Evolutionary conservation across 2,888 invertebrate genomes (phyloP).

Genomic region (Pyrrhia umbra): DNA sequence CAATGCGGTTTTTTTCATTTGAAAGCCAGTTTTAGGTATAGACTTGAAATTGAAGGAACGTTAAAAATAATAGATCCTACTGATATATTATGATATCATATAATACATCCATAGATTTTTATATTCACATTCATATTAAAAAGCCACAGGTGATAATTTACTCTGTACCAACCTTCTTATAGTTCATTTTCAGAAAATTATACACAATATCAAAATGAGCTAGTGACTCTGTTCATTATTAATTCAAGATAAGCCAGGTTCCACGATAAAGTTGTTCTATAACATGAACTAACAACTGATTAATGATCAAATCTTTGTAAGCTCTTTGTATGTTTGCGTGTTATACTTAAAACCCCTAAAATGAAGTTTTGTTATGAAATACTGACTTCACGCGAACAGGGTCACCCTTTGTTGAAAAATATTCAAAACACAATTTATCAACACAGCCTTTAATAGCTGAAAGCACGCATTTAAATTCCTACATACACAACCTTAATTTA

Average conservation of each 20-base stretch:
- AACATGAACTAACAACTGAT: background rate
- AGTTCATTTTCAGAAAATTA: too few relatives aligned
- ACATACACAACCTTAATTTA: constrained; percentile 4
- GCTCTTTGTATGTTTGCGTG: constrained; percentile 19
- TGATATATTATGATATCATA: too few relatives aligned
- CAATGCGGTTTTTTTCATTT: too few relatives aligned
- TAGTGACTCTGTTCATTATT: background rate
- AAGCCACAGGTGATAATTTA: too few relatives aligned
- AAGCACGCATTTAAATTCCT: constrained; percentile 41
- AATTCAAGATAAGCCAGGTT: background rate
- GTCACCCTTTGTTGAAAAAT: constrained; percentile 16
- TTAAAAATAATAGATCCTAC: too few relatives aligned
- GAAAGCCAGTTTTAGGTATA: too few relatives aligned
- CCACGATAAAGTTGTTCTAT: background rate
- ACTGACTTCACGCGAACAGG: constrained; percentile 19
- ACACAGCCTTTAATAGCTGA: constrained; percentile 30
- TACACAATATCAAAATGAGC: background rate
- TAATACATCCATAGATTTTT: too few relatives aligned
- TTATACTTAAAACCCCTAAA: constrained; percentile 13
- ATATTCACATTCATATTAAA: too few relatives aligned
- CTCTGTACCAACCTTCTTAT: too few relatives aligned
- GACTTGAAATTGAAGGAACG: too few relatives aligned
- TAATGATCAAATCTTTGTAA: constrained; percentile 10
- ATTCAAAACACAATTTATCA: constrained; percentile 45
- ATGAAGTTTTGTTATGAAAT: constrained; percentile 17